Evolutionary conservation across 1,140 invertebrate genomes (phyloP), one percentile per base, ranked within the genome.

Genomic region (Tetranychus urticae): DNA sequence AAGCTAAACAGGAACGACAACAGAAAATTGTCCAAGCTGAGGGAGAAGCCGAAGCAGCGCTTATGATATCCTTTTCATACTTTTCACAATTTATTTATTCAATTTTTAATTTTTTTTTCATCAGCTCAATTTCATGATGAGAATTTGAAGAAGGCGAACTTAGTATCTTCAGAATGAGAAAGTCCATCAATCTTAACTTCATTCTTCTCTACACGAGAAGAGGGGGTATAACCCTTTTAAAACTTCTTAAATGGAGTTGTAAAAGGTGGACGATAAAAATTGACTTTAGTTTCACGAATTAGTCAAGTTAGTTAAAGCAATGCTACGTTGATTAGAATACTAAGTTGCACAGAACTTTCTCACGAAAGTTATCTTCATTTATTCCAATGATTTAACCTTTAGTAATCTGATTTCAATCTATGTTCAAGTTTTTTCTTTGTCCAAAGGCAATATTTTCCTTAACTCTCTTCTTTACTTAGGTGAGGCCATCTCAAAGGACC

Each of bases 11-110:
- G 71, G 93, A 98, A 72, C 82, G 83, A 69, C 96, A 98, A 73
- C 94, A 99, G 74, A 99, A 98, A 71, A 96, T 99, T 76, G 91
- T 99, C 2, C 93, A 98, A 73, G 94, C 96, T 66, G 93, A 98
- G 77, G 96, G 96, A 79, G 96, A 99, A 82, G 92, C 96, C 35
- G 85, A 96, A 78, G 88, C 94, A 68, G 96, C 94, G 2, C 85
- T 87, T 79, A 88, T 91, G 86, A 85, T 86, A 85, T 85, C 83
- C 83, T 85, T 84, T 81, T 78, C 67, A 62, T 65, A 62, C 50
- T 56, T 35, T 12, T 56, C 3, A 58, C 23, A 45, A 58, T 58
- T 58, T 42, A 31, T 46, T 1, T 56, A 1, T 10, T 12, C 7
- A 58, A 42, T 45, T n/a, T 42, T 42, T 42, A 6, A 42, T 42